Base-by-base conservation (phyloP, 2,888 invertebrate species). In the Sinotaia quadrata region DNA sequence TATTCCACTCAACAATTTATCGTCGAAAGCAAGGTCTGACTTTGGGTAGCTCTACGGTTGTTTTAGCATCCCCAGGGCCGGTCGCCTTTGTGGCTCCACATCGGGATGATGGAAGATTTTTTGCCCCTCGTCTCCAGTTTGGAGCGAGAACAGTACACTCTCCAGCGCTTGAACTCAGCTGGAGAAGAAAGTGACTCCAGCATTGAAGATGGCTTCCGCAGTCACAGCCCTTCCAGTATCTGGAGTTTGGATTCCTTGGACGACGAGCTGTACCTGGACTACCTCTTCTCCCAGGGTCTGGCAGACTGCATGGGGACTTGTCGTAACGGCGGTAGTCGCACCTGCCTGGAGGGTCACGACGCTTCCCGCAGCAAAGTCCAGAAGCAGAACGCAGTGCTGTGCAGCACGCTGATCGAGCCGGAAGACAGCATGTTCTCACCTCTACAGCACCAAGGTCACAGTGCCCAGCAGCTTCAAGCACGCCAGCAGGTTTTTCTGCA, bases 161-260 rank as follows among this genome's bases (percentile, higher is more conserved):
- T 86, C 41, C 85, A 84, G 65, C 77, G 85, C 34, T 80, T 87
- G 5, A 86, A 87, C 72, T 86, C 86, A 10, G 80, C 81, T 29
- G 84, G 85, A 1, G 85, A 84, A 61, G 85, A 87, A 62, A 80
- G 76, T 51, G 80, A 82, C 67, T 61, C 71, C 21, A 68, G 75
- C 24, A 72, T 72, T 31, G 72, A 75, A 60, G 81, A 80, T n/a
- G 81, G 82, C 47, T 68, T 75, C 10, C 67, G 78, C 34, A 78
- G 78, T 65, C 66, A 78, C 57, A 81, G 78, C 67, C 80, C 83
- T 15, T 76, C 80, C 7, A 72, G 73, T 18, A 77, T 76, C 37
- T 71, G 77, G 12, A 80, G 80, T 78, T 79, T 79, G 57, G 71
- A 76, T 44, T 78, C 78, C 29, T 76, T 84, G 73, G 83, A 83